These are phyloP conservation scores for Lemur catta DNA, from an alignment of 2,797 vertebrate genomes.

Conservation along the genomic window DNA sequence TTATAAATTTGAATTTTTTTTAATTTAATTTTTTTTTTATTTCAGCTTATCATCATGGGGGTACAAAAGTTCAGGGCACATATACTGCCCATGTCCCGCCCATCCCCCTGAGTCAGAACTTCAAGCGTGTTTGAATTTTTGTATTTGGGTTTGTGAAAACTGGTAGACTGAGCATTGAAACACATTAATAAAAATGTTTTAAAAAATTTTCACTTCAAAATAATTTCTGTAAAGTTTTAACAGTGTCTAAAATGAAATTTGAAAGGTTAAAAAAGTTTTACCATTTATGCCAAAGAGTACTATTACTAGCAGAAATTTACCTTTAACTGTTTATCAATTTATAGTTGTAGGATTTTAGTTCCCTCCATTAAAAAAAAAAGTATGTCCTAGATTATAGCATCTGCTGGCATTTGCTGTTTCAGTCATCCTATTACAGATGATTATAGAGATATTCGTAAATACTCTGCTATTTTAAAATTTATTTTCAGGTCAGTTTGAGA, in stretches of 20 bases:
- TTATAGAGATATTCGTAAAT: not conserved
- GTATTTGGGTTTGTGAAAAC: slow-evolving; percentile 26
- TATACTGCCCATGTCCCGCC: too few species aligned
- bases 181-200: not conserved
- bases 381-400: not conserved
- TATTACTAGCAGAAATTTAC: not conserved
- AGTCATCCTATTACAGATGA: not conserved
- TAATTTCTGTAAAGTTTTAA: slow-evolving; percentile 30
- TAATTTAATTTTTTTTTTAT: too few species aligned
- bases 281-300: not conserved
- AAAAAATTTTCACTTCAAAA: not conserved
- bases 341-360: not conserved
- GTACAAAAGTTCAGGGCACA: too few species aligned
- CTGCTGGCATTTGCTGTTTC: slow-evolving; percentile 4
- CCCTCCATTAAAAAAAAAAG: not conserved
- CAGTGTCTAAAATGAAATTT: not conserved
- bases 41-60: too few species aligned
- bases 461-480: slow-evolving; percentile 44
- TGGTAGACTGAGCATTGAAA: not conserved
- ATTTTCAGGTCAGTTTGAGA: slow-evolving; percentile 33
- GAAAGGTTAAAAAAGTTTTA: not conserved
- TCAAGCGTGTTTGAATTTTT: not conserved
- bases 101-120: too few species aligned
- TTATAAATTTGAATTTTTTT: slow-evolving; percentile 27
- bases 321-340: not conserved